These are phyloP conservation scores for Ophioninae sp. DNA, from an alignment of 2,888 invertebrate genomes.

Conservation along the genomic window DNA sequence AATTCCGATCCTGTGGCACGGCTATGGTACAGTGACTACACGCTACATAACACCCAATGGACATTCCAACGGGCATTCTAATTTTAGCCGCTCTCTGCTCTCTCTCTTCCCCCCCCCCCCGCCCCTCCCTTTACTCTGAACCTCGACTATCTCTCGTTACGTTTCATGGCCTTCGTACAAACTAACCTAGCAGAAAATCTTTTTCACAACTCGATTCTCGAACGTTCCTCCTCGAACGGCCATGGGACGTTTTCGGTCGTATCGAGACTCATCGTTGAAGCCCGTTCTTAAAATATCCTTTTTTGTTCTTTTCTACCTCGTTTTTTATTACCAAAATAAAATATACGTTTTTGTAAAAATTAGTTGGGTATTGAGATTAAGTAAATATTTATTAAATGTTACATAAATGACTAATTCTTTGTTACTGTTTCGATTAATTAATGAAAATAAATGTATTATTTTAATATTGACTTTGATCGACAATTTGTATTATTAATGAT, in stretches of 20 bases:
- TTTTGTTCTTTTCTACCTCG: neutral
- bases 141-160: slow-evolving; percentile 35
- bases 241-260: slow-evolving; percentile 3
- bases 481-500: too few relatives aligned
- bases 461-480: too few relatives aligned
- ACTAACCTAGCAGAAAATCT: slow-evolving; percentile 17
- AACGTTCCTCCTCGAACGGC: neutral
- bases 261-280: neutral
- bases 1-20: slow-evolving; percentile 48
- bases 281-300: neutral
- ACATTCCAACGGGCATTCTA: slow-evolving; percentile 76
- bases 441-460: too few relatives aligned
- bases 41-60: slow-evolving; percentile 50
- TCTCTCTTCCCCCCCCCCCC: slow-evolving; percentile 37
- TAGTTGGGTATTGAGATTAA: neutral
- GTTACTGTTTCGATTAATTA: too few relatives aligned
- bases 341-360: neutral
- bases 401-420: too few relatives aligned
- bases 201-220: slow-evolving; percentile 6
- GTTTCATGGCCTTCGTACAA: slow-evolving; percentile 32
- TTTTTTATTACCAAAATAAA: neutral
- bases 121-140: slow-evolving; percentile 24
- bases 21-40: slow-evolving; percentile 37
- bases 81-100: slow-evolving; percentile 71
- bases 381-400: too few relatives aligned